Evolutionary conservation across 2,888 invertebrate genomes (phyloP).

Genomic region (Cantharis rufa): DNA sequence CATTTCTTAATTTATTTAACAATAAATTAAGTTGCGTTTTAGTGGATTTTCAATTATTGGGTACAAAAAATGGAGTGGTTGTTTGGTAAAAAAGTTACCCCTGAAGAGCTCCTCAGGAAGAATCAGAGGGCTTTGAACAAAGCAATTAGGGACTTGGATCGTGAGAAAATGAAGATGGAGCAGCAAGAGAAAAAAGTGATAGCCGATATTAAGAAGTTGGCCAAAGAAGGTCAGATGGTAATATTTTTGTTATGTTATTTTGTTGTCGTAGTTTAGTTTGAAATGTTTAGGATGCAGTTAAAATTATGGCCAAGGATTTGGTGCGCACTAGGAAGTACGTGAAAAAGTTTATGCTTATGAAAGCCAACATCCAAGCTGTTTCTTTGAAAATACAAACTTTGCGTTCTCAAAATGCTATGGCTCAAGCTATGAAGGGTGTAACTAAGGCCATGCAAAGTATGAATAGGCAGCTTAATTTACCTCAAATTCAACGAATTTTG

Average conservation of each 20-base stretch:
- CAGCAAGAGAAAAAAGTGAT: conserved; percentile 99
- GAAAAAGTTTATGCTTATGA: conserved; percentile 99
- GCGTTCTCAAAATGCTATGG: conserved; percentile 98
- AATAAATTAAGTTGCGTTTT: neutral
- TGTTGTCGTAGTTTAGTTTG: neutral
- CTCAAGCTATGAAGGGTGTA: conserved; percentile 98
- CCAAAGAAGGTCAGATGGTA: conserved; percentile 99
- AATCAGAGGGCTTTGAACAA: conserved; percentile 97
- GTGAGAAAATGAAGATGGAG: conserved; percentile 94
- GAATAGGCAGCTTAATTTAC: conserved; percentile 96
- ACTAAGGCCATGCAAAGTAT: conserved; percentile 98
- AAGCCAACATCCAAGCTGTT: conserved; percentile 98
- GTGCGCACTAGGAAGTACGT: conserved; percentile 93
- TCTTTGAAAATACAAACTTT: conserved; percentile 97
- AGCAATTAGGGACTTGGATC: conserved; percentile 96
- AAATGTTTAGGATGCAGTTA: conserved; percentile 88
- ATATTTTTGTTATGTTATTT: conserved; percentile 7
- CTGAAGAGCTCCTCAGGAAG: conserved; percentile 97
- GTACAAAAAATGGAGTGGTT: conserved; percentile 81
- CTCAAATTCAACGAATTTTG: conserved; percentile 96
- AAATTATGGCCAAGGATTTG: conserved; percentile 99
- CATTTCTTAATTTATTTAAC: neutral
- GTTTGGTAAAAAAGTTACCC: conserved; percentile 94
- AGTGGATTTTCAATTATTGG: neutral
- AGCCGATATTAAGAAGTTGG: conserved; percentile 96